Base-by-base conservation (phyloP, 1,140 invertebrate genomes). In the Lucilia cuprina region DNA sequence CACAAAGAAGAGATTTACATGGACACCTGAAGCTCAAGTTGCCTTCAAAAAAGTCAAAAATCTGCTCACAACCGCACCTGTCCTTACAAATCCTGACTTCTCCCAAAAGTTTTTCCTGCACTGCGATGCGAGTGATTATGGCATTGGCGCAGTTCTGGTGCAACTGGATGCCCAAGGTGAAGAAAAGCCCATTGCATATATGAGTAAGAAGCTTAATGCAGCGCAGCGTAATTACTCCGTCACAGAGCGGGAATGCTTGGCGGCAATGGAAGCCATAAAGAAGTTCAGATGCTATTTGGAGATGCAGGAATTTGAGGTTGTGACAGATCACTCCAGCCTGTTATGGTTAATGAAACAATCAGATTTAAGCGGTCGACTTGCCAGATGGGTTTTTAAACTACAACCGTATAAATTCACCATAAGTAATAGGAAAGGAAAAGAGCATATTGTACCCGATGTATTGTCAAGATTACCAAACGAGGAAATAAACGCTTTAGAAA, bases 241-340 rank as follows among this genome's bases (percentile, higher is more conserved):
- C 12, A 91, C 91, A 2, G 92, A 93, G 86, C 83, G 88, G 83
- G 92, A 93, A 89, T 87, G 89, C 30, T 86, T 93, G 41, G 91
- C 91, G 8, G 86, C 93, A 12, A 74, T 93, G 0, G 87, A 87
- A 83, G 91, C 89, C 7, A 86, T 93, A 0, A 87, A 92, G 82
- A 87, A 91, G 65, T 92, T 92, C 83, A 77, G 87, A 35, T 85
- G 87, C n/a, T 93, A 92, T 86, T 47, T 92, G 47, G 88, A 91
- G 47, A 88, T 88, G 5, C 89, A 34, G 5, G 84, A 89, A 5
- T 92, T 92, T 82, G 88, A 21, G 0, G 88, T 93, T 0, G 84
- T 91, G n/a, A 87, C 87, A 2, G 86, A 88, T 74, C 87, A 88
- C 85, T 30, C 83, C 2, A 84, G 84, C 14, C 49, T 88, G 19